Conservation (phyloP, 2,888 invertebrate genomes). For the Mesorhabditis belari region DNA sequence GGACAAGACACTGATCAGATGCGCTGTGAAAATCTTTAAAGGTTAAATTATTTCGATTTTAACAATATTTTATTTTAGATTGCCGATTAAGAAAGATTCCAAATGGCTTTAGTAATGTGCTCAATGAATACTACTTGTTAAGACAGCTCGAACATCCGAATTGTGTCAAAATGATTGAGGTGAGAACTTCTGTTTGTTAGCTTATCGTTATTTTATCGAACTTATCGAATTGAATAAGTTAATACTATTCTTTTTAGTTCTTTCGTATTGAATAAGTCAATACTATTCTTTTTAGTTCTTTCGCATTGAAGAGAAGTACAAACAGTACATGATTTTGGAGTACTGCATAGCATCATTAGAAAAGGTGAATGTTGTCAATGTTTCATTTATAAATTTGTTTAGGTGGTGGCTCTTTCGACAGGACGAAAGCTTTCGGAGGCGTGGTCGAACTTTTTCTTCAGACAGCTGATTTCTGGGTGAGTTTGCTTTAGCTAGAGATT, state of each 20-base stretch:
- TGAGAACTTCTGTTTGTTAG: neutral
- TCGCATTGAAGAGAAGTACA: slow-evolving; percentile 89
- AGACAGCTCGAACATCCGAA: slow-evolving; percentile 81
- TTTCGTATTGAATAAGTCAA: no score
- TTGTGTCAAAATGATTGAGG: slow-evolving; percentile 71
- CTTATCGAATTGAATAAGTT: no score
- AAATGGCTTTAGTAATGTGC: slow-evolving; percentile 51
- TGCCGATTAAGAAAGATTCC: slow-evolving; percentile 29
- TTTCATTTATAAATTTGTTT: slow-evolving; percentile 55
- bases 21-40: slow-evolving; percentile 94
- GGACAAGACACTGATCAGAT: slow-evolving; percentile 58
- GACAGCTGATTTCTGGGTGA: slow-evolving; percentile 86
- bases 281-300: slow-evolving; percentile 63
- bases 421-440: slow-evolving; percentile 12
- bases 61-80: slow-evolving; percentile 76
- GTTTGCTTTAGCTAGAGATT: neutral
- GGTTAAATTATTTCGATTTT: slow-evolving; percentile 68
- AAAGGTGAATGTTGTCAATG: slow-evolving; percentile 27
- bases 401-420: slow-evolving; percentile 61
- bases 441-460: slow-evolving; percentile 63
- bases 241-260: slow-evolving; percentile 1
- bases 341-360: slow-evolving; percentile 84
- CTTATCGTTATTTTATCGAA: neutral
- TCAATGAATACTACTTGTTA: slow-evolving; percentile 77
- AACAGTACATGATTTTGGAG: slow-evolving; percentile 94